These are phyloP conservation scores for Helicoverpa assulta DNA, from an alignment of 2,888 invertebrate genomes.

Conservation along the genomic window DNA sequence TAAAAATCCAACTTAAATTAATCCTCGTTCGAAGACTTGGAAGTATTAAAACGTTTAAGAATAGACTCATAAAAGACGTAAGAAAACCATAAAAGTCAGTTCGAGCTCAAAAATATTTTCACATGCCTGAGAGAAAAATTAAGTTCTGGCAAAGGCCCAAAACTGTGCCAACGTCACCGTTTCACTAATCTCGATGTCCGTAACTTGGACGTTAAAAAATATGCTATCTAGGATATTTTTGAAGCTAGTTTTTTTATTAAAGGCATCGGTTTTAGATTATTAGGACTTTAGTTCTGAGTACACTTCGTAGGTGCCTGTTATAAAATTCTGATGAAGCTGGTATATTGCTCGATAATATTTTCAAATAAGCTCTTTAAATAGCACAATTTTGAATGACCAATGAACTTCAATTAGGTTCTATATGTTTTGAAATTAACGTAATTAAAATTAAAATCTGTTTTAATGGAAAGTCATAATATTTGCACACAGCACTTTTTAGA, in stretches of 20 bases:
- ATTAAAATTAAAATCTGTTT: too few relatives aligned
- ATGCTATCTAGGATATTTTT: neutral
- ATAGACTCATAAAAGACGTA: neutral
- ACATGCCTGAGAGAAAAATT: conserved; percentile 31
- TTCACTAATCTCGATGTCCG: conserved; percentile 32
- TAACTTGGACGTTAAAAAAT: conserved; percentile 20
- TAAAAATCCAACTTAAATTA: neutral
- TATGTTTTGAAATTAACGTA: too few relatives aligned
- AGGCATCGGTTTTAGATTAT: neutral
- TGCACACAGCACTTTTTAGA: too few relatives aligned
- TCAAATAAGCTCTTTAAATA: too few relatives aligned
- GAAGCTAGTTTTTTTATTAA: neutral
- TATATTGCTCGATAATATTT: neutral
- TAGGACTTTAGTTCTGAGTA: too few relatives aligned
- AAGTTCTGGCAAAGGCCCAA: conserved; percentile 40
- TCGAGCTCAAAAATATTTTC: conserved; percentile 21
- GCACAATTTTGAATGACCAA: too few relatives aligned
- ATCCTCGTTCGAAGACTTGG: neutral
- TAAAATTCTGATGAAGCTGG: neutral
- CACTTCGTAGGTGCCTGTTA: neutral
- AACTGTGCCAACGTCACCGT: conserved; percentile 39
- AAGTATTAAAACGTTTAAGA: neutral
- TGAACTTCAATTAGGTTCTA: too few relatives aligned
- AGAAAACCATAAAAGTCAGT: conserved; percentile 36
- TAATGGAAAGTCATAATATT: too few relatives aligned